A percentile compares a stretch with the other conserved stretches of the same genome.
Conservation (phyloP, 2,888 invertebrate genomes). For the Perdita meconis region DNA sequence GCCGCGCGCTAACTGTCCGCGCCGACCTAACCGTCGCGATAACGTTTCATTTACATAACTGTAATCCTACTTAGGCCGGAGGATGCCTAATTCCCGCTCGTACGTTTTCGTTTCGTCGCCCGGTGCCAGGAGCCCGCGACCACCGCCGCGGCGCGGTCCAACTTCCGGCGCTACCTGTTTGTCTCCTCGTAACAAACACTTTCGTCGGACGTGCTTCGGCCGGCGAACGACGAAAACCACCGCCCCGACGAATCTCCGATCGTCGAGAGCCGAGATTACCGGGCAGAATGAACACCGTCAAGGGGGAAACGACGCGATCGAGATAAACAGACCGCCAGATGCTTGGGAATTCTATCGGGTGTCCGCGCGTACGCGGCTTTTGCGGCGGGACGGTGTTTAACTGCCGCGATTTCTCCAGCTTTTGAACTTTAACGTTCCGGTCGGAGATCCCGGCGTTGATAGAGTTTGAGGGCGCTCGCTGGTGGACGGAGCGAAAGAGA, state of each 20-base stretch:
- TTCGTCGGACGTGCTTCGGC: slow-evolving; percentile 7
- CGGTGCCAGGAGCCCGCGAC: slow-evolving; percentile 49
- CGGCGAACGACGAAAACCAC: neutral
- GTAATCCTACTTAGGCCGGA: slow-evolving; percentile 79
- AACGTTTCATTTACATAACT: slow-evolving; percentile 81
- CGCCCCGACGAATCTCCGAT: slow-evolving; percentile 7
- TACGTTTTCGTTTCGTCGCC: slow-evolving; percentile 64
- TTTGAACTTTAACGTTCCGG: neutral
- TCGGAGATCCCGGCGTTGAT: slow-evolving; percentile 5
- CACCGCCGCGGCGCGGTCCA: slow-evolving; percentile 10
- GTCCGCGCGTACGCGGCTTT: slow-evolving; percentile 25
- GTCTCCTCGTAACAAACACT: slow-evolving; percentile 52
- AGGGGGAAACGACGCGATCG: slow-evolving; percentile 28
- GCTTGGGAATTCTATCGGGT: slow-evolving; percentile 28
- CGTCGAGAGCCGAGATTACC: slow-evolving; percentile 27
- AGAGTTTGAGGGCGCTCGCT: slow-evolving; percentile 4
- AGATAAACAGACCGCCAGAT: slow-evolving; percentile 38
- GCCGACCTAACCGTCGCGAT: slow-evolving; percentile 63
- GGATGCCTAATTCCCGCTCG: slow-evolving; percentile 71
- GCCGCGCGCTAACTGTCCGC: slow-evolving; percentile 63
- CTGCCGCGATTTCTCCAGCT: neutral
- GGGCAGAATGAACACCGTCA: slow-evolving; percentile 21
- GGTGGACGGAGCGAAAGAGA: neutral
- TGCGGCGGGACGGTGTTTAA: slow-evolving; percentile 14
- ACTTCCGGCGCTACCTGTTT: slow-evolving; percentile 30